A percentile compares a stretch with the other conserved stretches of the same genome.
These are phyloP conservation scores for Protonemura montana DNA, from an alignment of 2,888 invertebrate genomes.

Conservation along the genomic window DNA sequence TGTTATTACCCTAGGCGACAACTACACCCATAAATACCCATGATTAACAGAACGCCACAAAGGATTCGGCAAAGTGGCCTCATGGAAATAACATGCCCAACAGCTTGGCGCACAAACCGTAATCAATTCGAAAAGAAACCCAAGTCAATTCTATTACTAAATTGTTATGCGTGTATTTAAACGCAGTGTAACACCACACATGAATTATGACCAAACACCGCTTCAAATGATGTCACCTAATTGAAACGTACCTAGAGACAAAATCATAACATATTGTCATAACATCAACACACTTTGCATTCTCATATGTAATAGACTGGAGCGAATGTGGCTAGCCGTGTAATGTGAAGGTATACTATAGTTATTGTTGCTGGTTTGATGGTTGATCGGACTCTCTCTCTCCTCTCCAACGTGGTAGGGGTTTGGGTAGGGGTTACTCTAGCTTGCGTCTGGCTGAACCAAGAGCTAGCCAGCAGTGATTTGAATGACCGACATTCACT, in stretches of 20 bases:
- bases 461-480: background rate
- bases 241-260: background rate
- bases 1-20: too few species aligned
- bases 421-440: background rate
- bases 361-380: background rate
- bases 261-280: background rate
- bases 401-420: background rate
- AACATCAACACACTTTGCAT: background rate
- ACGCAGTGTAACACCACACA: background rate
- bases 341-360: background rate
- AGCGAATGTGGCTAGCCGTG: too few species aligned
- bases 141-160: background rate
- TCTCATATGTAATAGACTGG: background rate
- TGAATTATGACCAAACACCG: background rate
- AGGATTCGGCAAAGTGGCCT: background rate
- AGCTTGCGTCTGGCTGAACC: too few species aligned
- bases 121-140: background rate
- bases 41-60: background rate
- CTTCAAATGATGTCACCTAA: background rate
- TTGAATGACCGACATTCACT: background rate
- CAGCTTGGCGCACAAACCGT: background rate
- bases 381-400: background rate
- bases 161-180: background rate
- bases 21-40: too few species aligned
- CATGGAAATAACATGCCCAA: background rate